Base-by-base conservation (phyloP, 2,888 invertebrate species). In the Hyposoter dolosus region DNA sequence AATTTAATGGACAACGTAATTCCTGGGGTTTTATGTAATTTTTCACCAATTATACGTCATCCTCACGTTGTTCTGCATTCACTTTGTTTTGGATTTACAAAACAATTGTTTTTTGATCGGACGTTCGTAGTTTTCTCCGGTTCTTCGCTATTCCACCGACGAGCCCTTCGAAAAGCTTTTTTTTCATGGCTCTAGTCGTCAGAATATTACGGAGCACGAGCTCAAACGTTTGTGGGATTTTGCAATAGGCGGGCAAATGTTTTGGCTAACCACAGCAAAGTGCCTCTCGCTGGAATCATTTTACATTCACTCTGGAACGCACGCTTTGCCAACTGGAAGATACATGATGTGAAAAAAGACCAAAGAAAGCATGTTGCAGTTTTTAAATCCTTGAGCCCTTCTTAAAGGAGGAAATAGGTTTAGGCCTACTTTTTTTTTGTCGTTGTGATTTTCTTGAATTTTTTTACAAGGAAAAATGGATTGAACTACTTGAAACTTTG, bases 231-330 rank as follows among this genome's bases (percentile, higher is more conserved):
- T 28, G 60, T 28, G 60, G 28, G 28, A 60, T 60, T 60, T 28
- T 15, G 6, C 28, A 28, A 60, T 60, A 60, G 28, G 15, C 28
- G 15, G 0, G 40, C 10, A 66, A 66, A 35, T 35, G 10, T 66
- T 66, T 66, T n/a, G 35, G 19, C 40, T 40, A 66, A 66, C 40
- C 19, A 72, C 32, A 32, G n/a, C 50, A 35, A 72, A 65, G 65
- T 40, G n/a, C 65, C 68, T 43, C 43, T 23, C 19, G 68, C 40
- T 19, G 43, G n/a, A 68, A 68, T 43, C 19, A 68, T 68, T 68
- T 68, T 68, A 45, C 32, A 15, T 47, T 71, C 28, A 15, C 50
- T 60, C 23, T 23, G 47, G 7, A 71, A 23, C 32, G 5, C 23
- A 28, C 28, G 71, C n/a, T 71, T 71, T 32, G 0, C 32, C 45